Evolutionary conservation across 1,140 invertebrate genomes (phyloP).

Genomic region (Teleopsis dalmanni): DNA sequence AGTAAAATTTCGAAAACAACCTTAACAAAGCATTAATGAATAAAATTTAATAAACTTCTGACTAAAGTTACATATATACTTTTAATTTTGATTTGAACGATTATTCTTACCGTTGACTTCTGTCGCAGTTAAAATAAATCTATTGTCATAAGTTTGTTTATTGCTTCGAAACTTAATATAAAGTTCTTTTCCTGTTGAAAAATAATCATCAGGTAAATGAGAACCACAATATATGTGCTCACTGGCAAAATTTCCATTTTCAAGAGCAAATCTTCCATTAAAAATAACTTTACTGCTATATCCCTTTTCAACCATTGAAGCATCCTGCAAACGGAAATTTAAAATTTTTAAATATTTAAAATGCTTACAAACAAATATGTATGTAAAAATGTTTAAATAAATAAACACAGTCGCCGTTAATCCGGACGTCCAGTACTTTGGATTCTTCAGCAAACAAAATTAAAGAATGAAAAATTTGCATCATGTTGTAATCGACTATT

Average conservation of each 20-base stretch:
- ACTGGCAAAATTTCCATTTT: slow-evolving; percentile 12
- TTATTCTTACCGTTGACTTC: slow-evolving; percentile 24
- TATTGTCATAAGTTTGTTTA: slow-evolving; percentile 25
- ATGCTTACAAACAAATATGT: too few relatives aligned
- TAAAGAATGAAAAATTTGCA: too few relatives aligned
- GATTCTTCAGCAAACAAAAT: too few relatives aligned
- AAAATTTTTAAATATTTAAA: too few relatives aligned
- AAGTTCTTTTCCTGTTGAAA: slow-evolving; percentile 42
- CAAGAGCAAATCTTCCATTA: slow-evolving; percentile 13
- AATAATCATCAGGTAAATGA: slow-evolving; percentile 42
- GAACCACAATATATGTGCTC: slow-evolving; percentile 38
- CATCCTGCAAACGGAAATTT: too few relatives aligned
- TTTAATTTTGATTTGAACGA: slow-evolving; percentile 1
- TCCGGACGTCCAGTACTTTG: too few relatives aligned
- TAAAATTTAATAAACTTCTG: slow-evolving; percentile 11
- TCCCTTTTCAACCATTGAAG: slow-evolving; percentile 27
- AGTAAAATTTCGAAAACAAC: slow-evolving; percentile 63
- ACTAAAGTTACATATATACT: slow-evolving; percentile 23
- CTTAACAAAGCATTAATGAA: slow-evolving; percentile 25
- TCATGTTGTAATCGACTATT: too few relatives aligned
- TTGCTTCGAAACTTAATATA: slow-evolving; percentile 46
- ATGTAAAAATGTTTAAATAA: too few relatives aligned
- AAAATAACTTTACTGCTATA: slow-evolving; percentile 25
- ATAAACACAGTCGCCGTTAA: too few relatives aligned
- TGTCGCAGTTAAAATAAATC: slow-evolving; percentile 34